Conservation (phyloP, 2,797 vertebrate species). For the Podargus strigoides region DNA sequence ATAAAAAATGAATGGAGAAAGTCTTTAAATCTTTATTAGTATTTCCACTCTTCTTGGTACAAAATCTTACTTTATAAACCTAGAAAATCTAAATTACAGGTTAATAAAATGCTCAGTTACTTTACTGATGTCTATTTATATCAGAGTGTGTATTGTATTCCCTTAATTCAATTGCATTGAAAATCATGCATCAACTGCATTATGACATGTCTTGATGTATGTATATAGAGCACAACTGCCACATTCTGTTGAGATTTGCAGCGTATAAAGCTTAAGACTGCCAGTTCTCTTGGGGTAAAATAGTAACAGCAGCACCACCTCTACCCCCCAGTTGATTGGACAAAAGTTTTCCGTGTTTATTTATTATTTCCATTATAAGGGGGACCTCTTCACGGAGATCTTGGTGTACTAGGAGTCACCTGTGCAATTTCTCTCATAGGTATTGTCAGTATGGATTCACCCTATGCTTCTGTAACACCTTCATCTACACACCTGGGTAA, state of each 20-base stretch:
- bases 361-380: accelerated
- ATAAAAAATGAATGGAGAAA: background rate
- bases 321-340: accelerated
- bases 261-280: background rate
- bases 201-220: no score
- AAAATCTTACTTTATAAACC: background rate
- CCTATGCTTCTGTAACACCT: conserved; percentile 79
- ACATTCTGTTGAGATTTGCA: background rate
- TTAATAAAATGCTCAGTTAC: background rate
- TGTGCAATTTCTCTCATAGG: conserved; percentile 48
- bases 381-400: accelerated
- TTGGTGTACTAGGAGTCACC: background rate
- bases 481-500: conserved; percentile 80
- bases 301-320: no score
- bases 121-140: accelerated
- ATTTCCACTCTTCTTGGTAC: background rate
- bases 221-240: background rate
- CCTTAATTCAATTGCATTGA: background rate
- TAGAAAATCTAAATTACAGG: background rate
- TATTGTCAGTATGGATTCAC: conserved; percentile 80
- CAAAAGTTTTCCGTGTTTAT: background rate
- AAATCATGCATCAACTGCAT: no score
- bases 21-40: background rate
- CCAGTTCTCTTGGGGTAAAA: background rate
- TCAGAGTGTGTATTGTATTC: background rate